phyloP scores from a whole-genome alignment of 2,888 invertebrate genomes.

The Aphidius colemani region DNA sequence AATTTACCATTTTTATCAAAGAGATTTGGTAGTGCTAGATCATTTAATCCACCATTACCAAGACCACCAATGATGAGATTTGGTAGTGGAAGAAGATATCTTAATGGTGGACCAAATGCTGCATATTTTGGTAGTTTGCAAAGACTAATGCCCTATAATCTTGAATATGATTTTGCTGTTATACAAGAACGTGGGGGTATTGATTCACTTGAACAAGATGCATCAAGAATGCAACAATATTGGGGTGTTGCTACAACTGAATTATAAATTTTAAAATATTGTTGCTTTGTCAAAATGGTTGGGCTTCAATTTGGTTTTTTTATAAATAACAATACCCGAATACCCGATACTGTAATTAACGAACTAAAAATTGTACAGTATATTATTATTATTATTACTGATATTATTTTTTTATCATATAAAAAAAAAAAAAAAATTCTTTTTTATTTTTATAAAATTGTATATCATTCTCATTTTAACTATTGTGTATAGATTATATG shows the following conservation, averaged over 20 bases:
- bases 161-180: constrained; percentile 83
- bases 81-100: constrained; percentile 66
- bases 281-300: neutral
- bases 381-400: too few species aligned
- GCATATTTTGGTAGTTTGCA: constrained; percentile 87
- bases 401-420: too few species aligned
- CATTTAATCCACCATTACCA: constrained; percentile 68
- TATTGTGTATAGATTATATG: neutral
- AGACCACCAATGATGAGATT: constrained; percentile 64
- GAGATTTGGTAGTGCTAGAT: constrained; percentile 80
- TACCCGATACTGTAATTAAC: neutral
- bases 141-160: constrained; percentile 80
- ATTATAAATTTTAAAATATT: constrained; percentile 62
- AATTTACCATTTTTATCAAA: constrained; percentile 64
- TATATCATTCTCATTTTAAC: neutral
- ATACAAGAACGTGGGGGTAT: constrained; percentile 77
- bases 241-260: constrained; percentile 91
- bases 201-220: constrained; percentile 80
- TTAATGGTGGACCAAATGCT: constrained; percentile 79
- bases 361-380: too few species aligned
- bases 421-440: neutral
- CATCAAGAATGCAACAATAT: constrained; percentile 83
- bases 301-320: too few species aligned
- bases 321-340: too few species aligned
- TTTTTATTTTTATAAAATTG: neutral